phyloP scores from a whole-genome alignment of 2,888 invertebrate genomes.

The Eueremaeus valkanovi region DNA sequence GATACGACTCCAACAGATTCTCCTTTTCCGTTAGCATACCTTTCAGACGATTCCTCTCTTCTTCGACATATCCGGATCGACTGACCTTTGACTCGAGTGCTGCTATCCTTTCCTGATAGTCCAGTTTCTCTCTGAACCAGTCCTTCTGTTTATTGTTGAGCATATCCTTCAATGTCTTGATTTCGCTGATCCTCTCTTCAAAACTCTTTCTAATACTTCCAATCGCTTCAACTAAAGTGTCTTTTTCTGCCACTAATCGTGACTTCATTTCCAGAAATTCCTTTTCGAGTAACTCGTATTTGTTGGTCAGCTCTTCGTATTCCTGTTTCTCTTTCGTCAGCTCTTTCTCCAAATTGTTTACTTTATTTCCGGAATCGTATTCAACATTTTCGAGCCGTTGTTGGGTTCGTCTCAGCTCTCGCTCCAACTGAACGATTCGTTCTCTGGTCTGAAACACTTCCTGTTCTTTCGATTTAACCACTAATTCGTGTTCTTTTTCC shows the following conservation, averaged over 20 bases:
- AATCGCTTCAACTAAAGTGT: conserved; percentile 66
- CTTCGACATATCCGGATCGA: conserved; percentile 52
- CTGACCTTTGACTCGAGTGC: conserved; percentile 52
- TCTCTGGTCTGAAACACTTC: conserved; percentile 48
- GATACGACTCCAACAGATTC: conserved; percentile 66
- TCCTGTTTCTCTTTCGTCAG: conserved; percentile 66
- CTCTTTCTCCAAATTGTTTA: conserved; percentile 63
- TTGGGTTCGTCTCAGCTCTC: conserved; percentile 45
- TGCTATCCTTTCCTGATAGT: conserved; percentile 58
- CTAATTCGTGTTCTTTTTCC: conserved; percentile 66
- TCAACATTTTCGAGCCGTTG: conserved; percentile 44
- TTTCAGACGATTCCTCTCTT: conserved; percentile 66
- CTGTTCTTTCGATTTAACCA: conserved; percentile 48
- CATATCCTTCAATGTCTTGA: conserved; percentile 63
- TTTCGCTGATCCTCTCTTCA: conserved; percentile 61
- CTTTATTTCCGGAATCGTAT: conserved; percentile 39
- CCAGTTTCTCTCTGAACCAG: conserved; percentile 69
- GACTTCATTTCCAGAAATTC: conserved; percentile 79
- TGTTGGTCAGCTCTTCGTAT: conserved; percentile 72
- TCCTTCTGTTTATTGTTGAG: conserved; percentile 59
- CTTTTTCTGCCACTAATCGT: conserved; percentile 73
- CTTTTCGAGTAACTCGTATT: conserved; percentile 77
- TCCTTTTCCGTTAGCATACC: conserved; percentile 69
- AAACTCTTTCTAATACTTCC: conserved; percentile 62
- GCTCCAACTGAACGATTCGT: conserved; percentile 46